Evolutionary conservation across 2,113 vertebrate species (phyloP).

Genomic region (Cavia aperea): DNA sequence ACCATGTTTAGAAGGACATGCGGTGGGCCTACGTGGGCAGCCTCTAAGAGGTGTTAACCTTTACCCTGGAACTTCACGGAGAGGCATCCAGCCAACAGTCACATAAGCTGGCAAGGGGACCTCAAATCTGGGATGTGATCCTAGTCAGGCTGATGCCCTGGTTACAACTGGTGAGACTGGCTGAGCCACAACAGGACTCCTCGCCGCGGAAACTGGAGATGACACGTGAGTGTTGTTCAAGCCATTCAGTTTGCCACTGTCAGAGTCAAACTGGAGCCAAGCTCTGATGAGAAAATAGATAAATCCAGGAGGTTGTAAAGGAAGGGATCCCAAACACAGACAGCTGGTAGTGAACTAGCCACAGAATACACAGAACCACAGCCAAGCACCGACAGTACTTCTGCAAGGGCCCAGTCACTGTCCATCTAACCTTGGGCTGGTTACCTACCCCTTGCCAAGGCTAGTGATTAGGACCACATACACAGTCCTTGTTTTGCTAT

Average conservation of each 20-base stretch:
- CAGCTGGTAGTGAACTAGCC: background rate
- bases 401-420: background rate
- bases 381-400: no score
- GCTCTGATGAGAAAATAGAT: background rate
- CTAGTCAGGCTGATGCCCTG: background rate
- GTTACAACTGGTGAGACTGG: background rate
- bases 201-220: background rate
- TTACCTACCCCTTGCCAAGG: background rate
- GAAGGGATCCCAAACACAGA: no score
- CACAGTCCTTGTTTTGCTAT: background rate
- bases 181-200: background rate
- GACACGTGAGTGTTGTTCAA: background rate
- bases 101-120: background rate
- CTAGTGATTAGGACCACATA: background rate
- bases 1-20: background rate
- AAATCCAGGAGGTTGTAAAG: background rate
- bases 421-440: background rate
- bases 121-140: background rate
- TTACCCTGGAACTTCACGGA: background rate
- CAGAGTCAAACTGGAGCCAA: background rate
- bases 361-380: background rate
- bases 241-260: background rate
- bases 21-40: background rate
- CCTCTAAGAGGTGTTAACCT: background rate
- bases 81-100: background rate